Evolutionary conservation across 2,797 vertebrate genomes (phyloP).

Genomic region (Phylloscopus collybita): DNA sequence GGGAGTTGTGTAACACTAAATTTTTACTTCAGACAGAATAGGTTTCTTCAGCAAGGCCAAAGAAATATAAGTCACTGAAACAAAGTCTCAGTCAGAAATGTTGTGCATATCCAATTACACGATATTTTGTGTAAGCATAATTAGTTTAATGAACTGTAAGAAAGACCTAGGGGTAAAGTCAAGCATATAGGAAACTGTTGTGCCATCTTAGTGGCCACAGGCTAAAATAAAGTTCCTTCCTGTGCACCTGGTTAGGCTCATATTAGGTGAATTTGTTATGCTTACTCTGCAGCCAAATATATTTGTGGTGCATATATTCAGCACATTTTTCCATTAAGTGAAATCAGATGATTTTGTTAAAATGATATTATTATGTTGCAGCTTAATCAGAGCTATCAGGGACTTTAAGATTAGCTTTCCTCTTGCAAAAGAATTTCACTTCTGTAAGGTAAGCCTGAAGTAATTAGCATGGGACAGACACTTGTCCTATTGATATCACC

Average conservation of each 20-base stretch:
- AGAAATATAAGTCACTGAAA: neutral
- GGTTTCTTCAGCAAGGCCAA: neutral
- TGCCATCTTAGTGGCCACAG: neutral
- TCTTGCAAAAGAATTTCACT: neutral
- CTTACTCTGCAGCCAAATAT: neutral
- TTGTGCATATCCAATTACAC: neutral
- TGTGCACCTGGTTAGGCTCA: neutral
- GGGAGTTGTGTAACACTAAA: neutral
- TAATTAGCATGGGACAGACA: rapidly evolving
- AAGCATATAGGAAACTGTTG: neutral
- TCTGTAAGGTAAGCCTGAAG: neutral
- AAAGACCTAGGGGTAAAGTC: neutral
- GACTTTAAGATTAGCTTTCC: neutral
- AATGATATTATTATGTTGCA: neutral
- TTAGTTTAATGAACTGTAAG: neutral
- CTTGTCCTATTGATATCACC: neutral
- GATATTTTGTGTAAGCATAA: neutral
- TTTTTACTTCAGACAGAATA: neutral
- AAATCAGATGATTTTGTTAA: neutral
- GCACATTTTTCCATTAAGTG: neutral
- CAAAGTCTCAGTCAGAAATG: neutral
- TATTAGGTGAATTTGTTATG: neutral
- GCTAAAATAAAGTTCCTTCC: slow-evolving; percentile 15
- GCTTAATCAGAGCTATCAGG: neutral
- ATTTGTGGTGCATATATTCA: neutral